A percentile compares a stretch with the other conserved stretches of the same genome.
These are phyloP conservation scores for Ladona fulva DNA, from an alignment of 1,140 invertebrate genomes.

Conservation along the genomic window DNA sequence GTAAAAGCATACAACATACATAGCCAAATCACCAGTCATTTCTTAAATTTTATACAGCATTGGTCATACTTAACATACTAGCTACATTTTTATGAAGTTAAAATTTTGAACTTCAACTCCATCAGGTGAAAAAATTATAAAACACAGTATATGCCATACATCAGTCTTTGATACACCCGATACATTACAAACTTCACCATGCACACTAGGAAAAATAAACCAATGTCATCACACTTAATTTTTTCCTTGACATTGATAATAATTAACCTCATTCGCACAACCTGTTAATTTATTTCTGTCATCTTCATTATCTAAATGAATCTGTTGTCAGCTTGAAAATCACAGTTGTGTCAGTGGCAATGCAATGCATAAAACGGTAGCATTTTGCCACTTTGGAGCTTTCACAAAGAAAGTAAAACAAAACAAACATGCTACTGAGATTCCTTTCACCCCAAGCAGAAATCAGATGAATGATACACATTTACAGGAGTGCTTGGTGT, in stretches of 20 bases:
- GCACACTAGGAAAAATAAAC: neutral
- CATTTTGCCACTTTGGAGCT: neutral
- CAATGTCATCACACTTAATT: too few relatives aligned
- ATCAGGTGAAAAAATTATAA: neutral
- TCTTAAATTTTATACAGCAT: too few relatives aligned
- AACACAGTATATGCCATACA: neutral
- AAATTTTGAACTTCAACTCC: constrained; percentile 6
- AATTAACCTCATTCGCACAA: too few relatives aligned
- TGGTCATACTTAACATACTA: too few relatives aligned
- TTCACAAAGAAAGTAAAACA: neutral
- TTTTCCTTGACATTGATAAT: too few relatives aligned
- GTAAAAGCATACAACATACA: too few relatives aligned
- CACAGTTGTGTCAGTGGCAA: neutral
- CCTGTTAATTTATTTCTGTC: too few relatives aligned
- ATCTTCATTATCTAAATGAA: too few relatives aligned
- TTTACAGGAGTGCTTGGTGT: neutral
- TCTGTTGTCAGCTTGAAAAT: neutral
- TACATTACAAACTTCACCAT: neutral
- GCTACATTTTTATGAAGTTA: neutral
- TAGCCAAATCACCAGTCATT: too few relatives aligned
- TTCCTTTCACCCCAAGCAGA: neutral
- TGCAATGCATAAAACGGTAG: neutral
- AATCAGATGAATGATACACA: neutral
- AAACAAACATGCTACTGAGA: neutral
- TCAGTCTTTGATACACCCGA: neutral